Conservation (phyloP, 2,797 vertebrate genomes). For the Carduelis carduelis region DNA sequence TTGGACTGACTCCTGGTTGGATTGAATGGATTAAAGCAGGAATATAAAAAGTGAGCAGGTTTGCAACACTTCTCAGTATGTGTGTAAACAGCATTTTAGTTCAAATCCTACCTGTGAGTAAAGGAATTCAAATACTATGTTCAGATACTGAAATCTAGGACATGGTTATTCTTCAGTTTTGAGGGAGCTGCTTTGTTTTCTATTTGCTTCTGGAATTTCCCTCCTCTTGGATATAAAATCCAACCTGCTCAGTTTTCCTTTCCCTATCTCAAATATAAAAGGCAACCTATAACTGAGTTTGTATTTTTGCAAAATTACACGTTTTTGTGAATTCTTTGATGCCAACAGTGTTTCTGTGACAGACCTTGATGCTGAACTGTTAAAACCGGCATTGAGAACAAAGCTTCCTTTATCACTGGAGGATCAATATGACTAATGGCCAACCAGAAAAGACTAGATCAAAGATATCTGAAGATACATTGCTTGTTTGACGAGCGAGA, state of each 20-base stretch:
- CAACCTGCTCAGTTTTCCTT: not conserved
- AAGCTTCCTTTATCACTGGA: not conserved
- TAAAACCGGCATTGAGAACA: not conserved
- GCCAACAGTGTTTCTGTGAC: not conserved
- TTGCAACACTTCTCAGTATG: not conserved
- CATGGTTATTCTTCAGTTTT: not conserved
- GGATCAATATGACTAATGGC: not conserved
- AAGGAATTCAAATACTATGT: not conserved
- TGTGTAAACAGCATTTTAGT: not conserved
- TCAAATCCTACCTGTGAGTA: not conserved
- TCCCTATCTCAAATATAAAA: not conserved
- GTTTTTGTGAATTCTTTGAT: not conserved
- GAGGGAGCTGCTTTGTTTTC: not conserved
- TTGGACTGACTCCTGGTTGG: not conserved
- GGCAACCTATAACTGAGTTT: not conserved
- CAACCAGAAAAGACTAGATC: not conserved
- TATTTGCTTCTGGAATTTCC: not conserved
- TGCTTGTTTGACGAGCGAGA: not conserved
- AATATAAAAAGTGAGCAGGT: not conserved
- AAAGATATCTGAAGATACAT: not conserved
- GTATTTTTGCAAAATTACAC: not conserved
- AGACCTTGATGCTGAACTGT: not conserved
- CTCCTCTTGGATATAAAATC: not conserved
- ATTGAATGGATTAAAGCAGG: conserved; percentile 23
- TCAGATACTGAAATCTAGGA: not conserved